Percentiles rank a stretch among this genome's conserved stretches.
These are phyloP conservation scores for Orientallactaga sibirica DNA, from an alignment of 2,797 vertebrate genomes.

Conservation along the genomic window DNA sequence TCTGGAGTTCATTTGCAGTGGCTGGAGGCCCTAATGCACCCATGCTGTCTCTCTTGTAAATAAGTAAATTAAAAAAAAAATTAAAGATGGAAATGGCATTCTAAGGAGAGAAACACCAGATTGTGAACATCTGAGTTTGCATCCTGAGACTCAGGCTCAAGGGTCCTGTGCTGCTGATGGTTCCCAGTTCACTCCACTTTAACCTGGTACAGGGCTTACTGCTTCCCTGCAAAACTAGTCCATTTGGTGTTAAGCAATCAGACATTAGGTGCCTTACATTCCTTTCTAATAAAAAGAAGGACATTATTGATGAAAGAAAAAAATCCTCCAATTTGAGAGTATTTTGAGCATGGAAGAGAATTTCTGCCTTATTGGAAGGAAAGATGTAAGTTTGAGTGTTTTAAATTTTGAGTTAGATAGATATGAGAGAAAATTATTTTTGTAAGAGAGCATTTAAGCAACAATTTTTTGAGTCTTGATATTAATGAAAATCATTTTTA, in stretches of 20 bases:
- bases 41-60: too few relatives aligned
- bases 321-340: background rate
- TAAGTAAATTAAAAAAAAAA: too few relatives aligned
- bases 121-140: slow-evolving; percentile 33
- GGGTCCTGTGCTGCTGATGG: background rate
- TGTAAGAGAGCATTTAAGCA: background rate
- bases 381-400: slow-evolving; percentile 39
- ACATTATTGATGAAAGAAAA: slow-evolving; percentile 47
- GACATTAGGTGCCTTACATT: background rate
- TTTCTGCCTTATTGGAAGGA: slow-evolving; percentile 26
- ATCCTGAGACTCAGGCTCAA: slow-evolving; percentile 19
- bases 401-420: slow-evolving; percentile 49
- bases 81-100: background rate
- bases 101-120: background rate
- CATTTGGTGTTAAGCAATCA: slow-evolving; percentile 11
- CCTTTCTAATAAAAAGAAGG: slow-evolving; percentile 23
- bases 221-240: background rate
- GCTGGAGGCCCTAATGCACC: too few relatives aligned
- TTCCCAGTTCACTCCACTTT: slow-evolving; percentile 26
- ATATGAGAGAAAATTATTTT: slow-evolving; percentile 45
- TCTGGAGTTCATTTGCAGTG: too few relatives aligned
- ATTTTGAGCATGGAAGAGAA: slow-evolving; percentile 36
- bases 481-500: slow-evolving; percentile 23
- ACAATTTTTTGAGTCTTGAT: background rate
- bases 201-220: background rate